Base-by-base conservation (phyloP, 2,113 vertebrate genomes). In the Herpailurus yagouaroundi region DNA sequence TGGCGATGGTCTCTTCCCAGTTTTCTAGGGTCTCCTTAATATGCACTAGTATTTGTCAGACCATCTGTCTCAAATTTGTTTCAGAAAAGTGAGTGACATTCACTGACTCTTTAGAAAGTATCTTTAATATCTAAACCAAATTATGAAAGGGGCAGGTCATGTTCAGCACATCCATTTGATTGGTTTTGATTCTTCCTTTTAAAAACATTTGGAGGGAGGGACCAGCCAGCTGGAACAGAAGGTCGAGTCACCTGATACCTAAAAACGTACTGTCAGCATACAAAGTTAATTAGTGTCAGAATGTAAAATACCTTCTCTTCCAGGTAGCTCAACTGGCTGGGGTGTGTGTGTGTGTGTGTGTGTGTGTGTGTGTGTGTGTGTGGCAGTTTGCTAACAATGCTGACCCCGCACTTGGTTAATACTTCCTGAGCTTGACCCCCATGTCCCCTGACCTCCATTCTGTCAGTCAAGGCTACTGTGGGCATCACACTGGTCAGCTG, bases 141-240 rank as follows among this genome's bases (percentile, higher is more conserved):
- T 52, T 55, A 64, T 57, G 82, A 84, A 92, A 92, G 64, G 29
- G 19, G 48, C 60, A 66, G 10, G 10, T 73, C 38, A 60, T 19
- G 50, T 89, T 29, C 31, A 83, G 38, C 36, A 88, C 38, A 81
- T 89, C 33, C 57, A 38, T 60, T 94, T 85, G 90, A 68, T 73
- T 94, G 19, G 77, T 81, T 82, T 55, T 76, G 45, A 80, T 89
- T 90, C 57, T 96, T 95, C 19, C 21, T 77, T 94, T 93, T 63
- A 57, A 85, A 73, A 93, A 27, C 29, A 81, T 81, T 94, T 86
- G 8, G 48, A 93, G 68, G 90, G 79, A 73, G 33, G 21, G 23
- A 29, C 33, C 38, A 81, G 45, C n/a, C 60, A 79, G 16, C 45
- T 57, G 31, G 25, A 60, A 60, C 33, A 41, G 38, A 48, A 87